These are phyloP conservation scores for Helicorthomorpha holstii DNA, from an alignment of 1,140 invertebrate species.

Conservation along the genomic window DNA sequence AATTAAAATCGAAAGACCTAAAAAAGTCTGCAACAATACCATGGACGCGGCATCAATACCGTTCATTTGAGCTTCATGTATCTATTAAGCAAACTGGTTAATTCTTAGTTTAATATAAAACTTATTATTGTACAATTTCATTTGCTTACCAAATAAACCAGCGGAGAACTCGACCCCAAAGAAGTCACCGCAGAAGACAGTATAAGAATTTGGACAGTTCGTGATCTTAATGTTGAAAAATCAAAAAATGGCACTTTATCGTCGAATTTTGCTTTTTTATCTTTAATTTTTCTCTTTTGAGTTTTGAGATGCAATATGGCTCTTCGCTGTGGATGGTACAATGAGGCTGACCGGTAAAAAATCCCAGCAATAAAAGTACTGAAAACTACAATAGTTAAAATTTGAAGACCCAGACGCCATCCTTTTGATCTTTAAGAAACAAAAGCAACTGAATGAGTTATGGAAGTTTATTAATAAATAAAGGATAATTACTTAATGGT, in stretches of 20 bases:
- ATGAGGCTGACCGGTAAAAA: slow-evolving; percentile 70
- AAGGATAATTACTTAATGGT: too few relatives aligned
- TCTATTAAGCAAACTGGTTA: neutral
- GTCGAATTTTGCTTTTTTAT: slow-evolving; percentile 30
- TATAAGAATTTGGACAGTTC: slow-evolving; percentile 63
- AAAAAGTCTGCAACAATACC: slow-evolving; percentile 53
- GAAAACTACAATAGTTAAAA: slow-evolving; percentile 64
- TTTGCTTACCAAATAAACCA: slow-evolving; percentile 54
- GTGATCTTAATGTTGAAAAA: slow-evolving; percentile 61
- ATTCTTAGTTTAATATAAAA: neutral
- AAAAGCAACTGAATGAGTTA: neutral
- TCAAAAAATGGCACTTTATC: slow-evolving; percentile 70
- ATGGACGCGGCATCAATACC: slow-evolving; percentile 41
- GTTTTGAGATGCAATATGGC: slow-evolving; percentile 81
- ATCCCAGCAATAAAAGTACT: slow-evolving; percentile 71
- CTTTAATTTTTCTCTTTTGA: slow-evolving; percentile 53
- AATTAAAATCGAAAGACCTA: slow-evolving; percentile 63
- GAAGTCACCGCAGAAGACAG: slow-evolving; percentile 57
- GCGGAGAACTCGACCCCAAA: slow-evolving; percentile 69
- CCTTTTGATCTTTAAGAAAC: slow-evolving; percentile 26
- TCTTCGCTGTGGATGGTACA: slow-evolving; percentile 73
- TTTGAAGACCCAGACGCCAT: slow-evolving; percentile 72
- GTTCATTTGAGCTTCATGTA: slow-evolving; percentile 13
- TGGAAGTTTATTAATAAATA: too few relatives aligned
- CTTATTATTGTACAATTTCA: slow-evolving; percentile 4